Base-by-base conservation (phyloP, 2,888 invertebrate genomes). In the Alentia gelatinosa region DNA sequence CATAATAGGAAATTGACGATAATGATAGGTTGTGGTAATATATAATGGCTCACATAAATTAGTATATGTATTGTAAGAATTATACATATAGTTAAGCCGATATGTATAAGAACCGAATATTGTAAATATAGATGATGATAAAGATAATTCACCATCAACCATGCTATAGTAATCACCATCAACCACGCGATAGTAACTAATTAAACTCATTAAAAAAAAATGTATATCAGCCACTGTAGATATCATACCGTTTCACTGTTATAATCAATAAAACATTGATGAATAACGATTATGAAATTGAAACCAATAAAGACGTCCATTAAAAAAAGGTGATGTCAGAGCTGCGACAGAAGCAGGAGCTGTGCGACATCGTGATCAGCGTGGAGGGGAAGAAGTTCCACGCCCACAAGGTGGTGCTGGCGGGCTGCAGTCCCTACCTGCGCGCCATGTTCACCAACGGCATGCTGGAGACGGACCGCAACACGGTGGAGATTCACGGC, bases 401-500 rank as follows among this genome's bases (percentile, higher is more conserved):
- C 50, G 95, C 95, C 1, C 95, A 95, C 91, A 94, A 95, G 90
- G 93, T 95, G 23, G 95, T 95, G 30, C 92, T 95, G 39, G 95
- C 95, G 23, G 95, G 95, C 0, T 95, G 95, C 89, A 95, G 95
- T 89, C 95, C 95, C 0, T 95, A 95, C 91, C 92, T 95, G 15
- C 94, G 95, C 50, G 95, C 95, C 35, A 95, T 95, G 95, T 95
- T 95, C 91, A 95, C 95, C 47, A 95, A 95, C 91, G 95, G 95
- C 23, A 95, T 95, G 95, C 92, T 94, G 84, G 95, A 95, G 92
- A 94, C 95, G 5, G 94, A 94, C 37, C 94, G 94, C 74, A 94
- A 94, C 89, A 91, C 92, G 39, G 94, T 95, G 89, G 95, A 95
- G 92, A 94, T 95, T 39, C 94, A 94, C 47, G 95, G 95, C 68